Evolutionary conservation across 1,140 invertebrate genomes (phyloP).

Genomic region (Pissodes strobi): DNA sequence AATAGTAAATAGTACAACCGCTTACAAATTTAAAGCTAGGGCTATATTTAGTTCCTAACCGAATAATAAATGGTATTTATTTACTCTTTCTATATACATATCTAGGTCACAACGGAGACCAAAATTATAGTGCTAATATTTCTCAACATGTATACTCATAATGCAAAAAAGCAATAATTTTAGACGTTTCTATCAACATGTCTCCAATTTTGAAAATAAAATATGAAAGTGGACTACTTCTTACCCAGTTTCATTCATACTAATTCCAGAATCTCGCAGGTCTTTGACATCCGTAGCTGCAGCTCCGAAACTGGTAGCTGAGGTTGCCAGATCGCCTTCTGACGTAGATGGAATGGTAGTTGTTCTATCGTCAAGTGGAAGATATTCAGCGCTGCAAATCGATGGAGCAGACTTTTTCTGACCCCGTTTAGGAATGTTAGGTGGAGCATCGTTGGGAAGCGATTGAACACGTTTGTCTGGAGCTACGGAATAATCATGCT

Average conservation of each 20-base stretch:
- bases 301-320: conserved; percentile 46
- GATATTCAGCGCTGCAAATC: conserved; percentile 49
- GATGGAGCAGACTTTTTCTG: conserved; percentile 58
- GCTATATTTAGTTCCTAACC: no score
- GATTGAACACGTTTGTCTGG: conserved; percentile 62
- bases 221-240: background rate
- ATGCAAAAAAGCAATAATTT: no score
- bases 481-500: conserved; percentile 56
- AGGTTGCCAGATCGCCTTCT: conserved; percentile 55
- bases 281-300: conserved; percentile 53
- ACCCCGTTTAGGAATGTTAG: conserved; percentile 64
- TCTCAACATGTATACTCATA: no score
- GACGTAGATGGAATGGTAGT: conserved; percentile 3
- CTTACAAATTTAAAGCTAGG: no score
- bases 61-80: no score
- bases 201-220: background rate
- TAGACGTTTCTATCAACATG: conserved; percentile 38
- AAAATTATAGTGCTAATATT: no score
- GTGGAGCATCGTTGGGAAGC: conserved; percentile 57
- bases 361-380: conserved; percentile 33
- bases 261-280: conserved; percentile 62
- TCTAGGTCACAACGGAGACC: no score
- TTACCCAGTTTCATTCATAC: conserved; percentile 56
- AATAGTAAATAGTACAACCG: no score
- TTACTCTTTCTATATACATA: no score